Conservation (phyloP, 1,140 invertebrate species). For the Drosophila pruinosa region DNA sequence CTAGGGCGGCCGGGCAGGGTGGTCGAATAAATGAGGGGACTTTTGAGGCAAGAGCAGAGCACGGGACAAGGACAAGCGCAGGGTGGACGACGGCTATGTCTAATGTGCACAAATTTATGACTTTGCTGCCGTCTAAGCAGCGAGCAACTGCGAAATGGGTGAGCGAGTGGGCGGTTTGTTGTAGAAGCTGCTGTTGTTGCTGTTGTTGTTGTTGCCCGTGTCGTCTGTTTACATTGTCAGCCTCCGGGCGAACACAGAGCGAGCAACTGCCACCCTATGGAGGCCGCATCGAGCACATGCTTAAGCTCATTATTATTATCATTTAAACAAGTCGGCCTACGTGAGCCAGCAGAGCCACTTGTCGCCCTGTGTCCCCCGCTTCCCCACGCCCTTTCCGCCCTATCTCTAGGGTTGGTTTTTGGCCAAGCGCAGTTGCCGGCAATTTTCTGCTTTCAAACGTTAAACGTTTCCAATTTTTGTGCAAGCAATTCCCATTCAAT, state of each 20-base stretch:
- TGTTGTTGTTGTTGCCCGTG: constrained; percentile 34
- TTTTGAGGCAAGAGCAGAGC: background rate
- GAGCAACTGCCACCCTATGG: constrained; percentile 49
- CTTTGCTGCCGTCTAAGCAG: constrained; percentile 62
- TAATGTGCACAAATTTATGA: constrained; percentile 83
- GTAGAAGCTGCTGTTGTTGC: constrained; percentile 19
- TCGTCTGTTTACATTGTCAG: constrained; percentile 61
- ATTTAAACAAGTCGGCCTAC: constrained; percentile 77
- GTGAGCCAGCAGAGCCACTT: constrained; percentile 61
- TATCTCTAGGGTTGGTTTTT: constrained; percentile 55
- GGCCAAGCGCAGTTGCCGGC: constrained; percentile 17
- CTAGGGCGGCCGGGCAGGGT: background rate
- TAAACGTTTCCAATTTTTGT: constrained; percentile 74
- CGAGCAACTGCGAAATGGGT: background rate
- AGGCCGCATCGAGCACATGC: constrained; percentile 57
- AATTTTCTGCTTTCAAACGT: constrained; percentile 63
- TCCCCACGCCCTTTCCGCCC: background rate
- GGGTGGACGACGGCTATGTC: constrained; percentile 71
- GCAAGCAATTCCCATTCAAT: constrained; percentile 13
- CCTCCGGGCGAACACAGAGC: constrained; percentile 28
- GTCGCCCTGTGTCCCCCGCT: constrained; percentile 7
- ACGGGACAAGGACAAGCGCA: background rate
- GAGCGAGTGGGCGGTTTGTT: constrained; percentile 55
- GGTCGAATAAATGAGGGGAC: background rate
- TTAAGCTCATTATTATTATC: constrained; percentile 81